Evolutionary conservation across 2,113 vertebrate species (phyloP).

Genomic region (Balaenoptera acutorostrata): DNA sequence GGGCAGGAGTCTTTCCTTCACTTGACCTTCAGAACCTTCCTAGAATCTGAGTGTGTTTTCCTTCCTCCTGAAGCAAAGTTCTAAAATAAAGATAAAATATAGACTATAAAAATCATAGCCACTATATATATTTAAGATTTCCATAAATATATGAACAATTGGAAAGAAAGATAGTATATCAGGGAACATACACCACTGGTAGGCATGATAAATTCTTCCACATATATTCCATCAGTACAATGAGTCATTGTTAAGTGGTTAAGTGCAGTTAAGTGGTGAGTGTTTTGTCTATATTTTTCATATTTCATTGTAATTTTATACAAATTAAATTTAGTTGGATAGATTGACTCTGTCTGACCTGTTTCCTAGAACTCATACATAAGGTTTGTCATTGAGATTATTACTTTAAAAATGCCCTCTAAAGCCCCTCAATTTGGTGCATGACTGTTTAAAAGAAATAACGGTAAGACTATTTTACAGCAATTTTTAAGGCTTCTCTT

Average conservation of each 20-base stretch:
- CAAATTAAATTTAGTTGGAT: conserved; percentile 1
- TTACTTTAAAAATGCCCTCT: conserved; percentile 43
- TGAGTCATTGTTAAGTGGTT: background rate
- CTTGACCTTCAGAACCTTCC: conserved; percentile 37
- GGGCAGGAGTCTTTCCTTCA: background rate
- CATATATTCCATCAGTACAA: conserved; percentile 3
- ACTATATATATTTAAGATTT: conserved; percentile 12
- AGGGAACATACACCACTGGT: background rate
- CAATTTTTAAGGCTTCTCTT: conserved; percentile 35
- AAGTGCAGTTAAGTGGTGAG: background rate
- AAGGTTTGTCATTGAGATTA: conserved; percentile 37
- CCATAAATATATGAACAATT: conserved; percentile 24
- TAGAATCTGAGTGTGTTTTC: background rate
- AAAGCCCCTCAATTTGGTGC: conserved; percentile 8
- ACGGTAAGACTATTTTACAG: conserved; percentile 49
- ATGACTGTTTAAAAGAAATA: conserved; percentile 37
- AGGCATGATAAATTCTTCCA: background rate
- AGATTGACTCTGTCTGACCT: background rate
- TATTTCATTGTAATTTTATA: conserved; percentile 38
- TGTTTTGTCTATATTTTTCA: conserved; percentile 40
- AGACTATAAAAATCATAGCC: background rate
- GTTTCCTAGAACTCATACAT: conserved; percentile 2
- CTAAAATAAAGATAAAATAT: conserved; percentile 22
- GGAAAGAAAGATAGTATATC: background rate
- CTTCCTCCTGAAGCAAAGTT: background rate